Evolutionary conservation across 2,888 invertebrate species (phyloP).

Genomic region (Acleris emargana): DNA sequence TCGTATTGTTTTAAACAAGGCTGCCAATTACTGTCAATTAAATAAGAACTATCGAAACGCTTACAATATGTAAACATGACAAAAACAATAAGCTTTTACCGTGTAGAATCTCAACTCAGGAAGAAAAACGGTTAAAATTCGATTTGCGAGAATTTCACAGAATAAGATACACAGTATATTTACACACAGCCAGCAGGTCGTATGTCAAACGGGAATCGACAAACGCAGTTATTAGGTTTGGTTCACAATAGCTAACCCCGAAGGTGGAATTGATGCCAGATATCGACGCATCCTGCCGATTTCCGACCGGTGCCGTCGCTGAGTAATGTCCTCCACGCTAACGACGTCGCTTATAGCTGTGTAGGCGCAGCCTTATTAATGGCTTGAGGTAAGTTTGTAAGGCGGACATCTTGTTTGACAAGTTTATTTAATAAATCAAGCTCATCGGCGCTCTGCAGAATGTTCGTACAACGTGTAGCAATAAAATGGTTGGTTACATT

Average conservation of each 20-base stretch:
- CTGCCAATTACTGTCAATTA: no score
- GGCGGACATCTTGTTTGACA: background rate
- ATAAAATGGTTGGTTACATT: no score
- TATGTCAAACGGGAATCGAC: constrained; percentile 22
- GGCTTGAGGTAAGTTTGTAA: constrained; percentile 19
- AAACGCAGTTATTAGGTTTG: constrained; percentile 25
- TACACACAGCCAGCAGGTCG: constrained; percentile 7
- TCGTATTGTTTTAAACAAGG: no score
- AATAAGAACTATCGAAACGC: no score
- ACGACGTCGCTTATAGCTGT: constrained; percentile 29
- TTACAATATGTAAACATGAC: no score
- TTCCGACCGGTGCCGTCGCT: constrained; percentile 53
- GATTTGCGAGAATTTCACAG: no score
- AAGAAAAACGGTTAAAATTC: no score
- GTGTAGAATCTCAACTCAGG: no score
- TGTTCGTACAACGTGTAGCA: no score
- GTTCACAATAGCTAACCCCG: constrained; percentile 49
- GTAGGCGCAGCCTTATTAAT: constrained; percentile 29
- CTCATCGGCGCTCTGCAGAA: no score
- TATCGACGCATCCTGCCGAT: constrained; percentile 67
- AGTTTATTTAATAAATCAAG: background rate
- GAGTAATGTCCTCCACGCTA: constrained; percentile 70
- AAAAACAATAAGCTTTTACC: no score
- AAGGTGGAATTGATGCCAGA: constrained; percentile 64
- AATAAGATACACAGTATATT: background rate